Conservation (phyloP, 2,888 invertebrate species). For the Ptilodon capucinus region DNA sequence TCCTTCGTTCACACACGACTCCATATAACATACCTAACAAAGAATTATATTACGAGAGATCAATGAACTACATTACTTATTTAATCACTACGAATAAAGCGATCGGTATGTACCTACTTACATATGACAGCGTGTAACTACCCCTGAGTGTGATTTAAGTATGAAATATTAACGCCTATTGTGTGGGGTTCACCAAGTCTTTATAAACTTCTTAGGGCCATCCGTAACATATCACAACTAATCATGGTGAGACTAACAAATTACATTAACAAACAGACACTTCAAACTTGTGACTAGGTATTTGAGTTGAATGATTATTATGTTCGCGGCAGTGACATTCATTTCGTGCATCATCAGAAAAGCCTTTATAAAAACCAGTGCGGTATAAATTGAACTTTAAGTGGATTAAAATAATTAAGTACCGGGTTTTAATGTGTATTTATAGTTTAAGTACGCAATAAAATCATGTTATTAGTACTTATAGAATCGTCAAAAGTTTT, state of each 20-base stretch:
- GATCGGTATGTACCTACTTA: not conserved
- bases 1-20: slow-evolving; percentile 46
- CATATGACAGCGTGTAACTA: not conserved
- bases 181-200: too few species aligned
- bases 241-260: not conserved
- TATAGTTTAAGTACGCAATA: not conserved
- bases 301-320: not conserved
- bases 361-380: not conserved
- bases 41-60: slow-evolving; percentile 39
- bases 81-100: not conserved
- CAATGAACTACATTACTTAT: slow-evolving; percentile 44
- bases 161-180: not conserved
- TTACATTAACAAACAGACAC: too few species aligned
- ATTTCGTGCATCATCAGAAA: not conserved
- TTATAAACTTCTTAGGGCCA: too few species aligned
- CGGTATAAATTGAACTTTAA: slow-evolving; percentile 1
- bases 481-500: not conserved
- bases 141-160: not conserved
- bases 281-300: too few species aligned
- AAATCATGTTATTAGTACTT: not conserved
- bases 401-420: not conserved
- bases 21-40: slow-evolving; percentile 32
- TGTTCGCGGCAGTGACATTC: not conserved
- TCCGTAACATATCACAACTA: not conserved
- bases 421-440: not conserved